phyloP scores from a whole-genome alignment of 2,113 vertebrate species.

The Argyrosomus japonicus region DNA sequence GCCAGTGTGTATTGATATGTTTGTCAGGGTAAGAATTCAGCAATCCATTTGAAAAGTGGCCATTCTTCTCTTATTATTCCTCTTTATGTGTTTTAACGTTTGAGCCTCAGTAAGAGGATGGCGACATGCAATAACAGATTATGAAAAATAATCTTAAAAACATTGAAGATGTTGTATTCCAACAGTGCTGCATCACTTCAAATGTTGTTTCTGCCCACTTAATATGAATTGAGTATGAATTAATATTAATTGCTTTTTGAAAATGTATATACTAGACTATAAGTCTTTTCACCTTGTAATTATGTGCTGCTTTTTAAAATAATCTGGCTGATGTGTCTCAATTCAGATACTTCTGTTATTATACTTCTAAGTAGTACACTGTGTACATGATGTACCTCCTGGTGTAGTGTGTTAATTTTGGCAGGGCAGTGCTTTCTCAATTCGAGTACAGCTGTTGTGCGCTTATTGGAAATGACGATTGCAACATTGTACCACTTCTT shows the following conservation, averaged over 20 bases:
- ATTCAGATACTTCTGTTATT: too few species aligned
- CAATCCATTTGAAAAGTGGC: background rate
- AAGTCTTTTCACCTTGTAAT: background rate
- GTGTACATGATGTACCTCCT: too few species aligned
- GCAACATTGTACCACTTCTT: too few species aligned
- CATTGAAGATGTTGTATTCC: background rate
- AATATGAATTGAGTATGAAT: too few species aligned
- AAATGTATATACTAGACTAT: too few species aligned
- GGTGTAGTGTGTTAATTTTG: too few species aligned
- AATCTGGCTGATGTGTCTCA: too few species aligned
- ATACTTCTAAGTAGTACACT: too few species aligned
- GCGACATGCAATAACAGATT: conserved; percentile 12
- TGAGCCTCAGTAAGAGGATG: background rate
- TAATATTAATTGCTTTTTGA: too few species aligned
- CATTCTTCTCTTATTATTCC: background rate
- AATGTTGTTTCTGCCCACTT: background rate
- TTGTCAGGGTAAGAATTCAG: background rate
- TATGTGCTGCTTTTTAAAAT: background rate
- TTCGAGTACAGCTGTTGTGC: too few species aligned
- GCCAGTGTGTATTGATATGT: background rate
- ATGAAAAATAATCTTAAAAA: conserved; percentile 4
- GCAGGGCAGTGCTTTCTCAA: too few species aligned
- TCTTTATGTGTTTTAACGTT: conserved; percentile 1
- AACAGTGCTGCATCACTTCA: background rate
- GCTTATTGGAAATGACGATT: too few species aligned